phyloP scores from a whole-genome alignment of 2,888 invertebrate genomes.

The Callyntrura guangdongensis region DNA sequence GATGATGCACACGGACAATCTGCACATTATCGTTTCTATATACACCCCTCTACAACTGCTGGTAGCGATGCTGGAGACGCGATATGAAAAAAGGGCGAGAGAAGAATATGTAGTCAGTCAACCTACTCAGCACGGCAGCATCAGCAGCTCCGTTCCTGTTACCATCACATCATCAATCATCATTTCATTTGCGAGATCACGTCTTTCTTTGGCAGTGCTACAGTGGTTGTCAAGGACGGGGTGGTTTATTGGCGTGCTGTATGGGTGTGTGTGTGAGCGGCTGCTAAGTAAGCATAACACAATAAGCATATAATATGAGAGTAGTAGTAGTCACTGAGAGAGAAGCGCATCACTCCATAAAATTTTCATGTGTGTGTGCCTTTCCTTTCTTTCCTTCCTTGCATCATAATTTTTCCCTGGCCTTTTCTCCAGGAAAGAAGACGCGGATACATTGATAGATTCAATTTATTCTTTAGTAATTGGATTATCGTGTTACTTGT shows the following conservation, averaged over 20 bases:
- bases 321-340: not conserved
- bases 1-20: conserved; percentile 22
- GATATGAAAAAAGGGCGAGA: conserved; percentile 4
- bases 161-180: conserved; percentile 78
- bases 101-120: not conserved
- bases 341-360: conserved; percentile 10
- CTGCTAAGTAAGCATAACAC: not conserved
- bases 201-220: conserved; percentile 58
- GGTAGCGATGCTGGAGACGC: conserved; percentile 22
- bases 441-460: conserved; percentile 76
- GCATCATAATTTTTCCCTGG: conserved; percentile 22
- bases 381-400: not conserved
- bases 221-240: not conserved
- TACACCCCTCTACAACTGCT: not conserved
- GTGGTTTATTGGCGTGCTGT: conserved; percentile 2
- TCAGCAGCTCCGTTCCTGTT: too few species aligned
- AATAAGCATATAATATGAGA: conserved; percentile 8
- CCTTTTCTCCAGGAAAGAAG: not conserved
- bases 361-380: conserved; percentile 44
- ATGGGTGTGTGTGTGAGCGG: conserved; percentile 12
- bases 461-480: conserved; percentile 79
- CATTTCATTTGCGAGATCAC: conserved; percentile 78
- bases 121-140: not conserved
- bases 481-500: conserved; percentile 77
- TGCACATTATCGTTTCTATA: conserved; percentile 17